phyloP scores from a whole-genome alignment of 2,888 invertebrate species.

The Cephus runcator region DNA sequence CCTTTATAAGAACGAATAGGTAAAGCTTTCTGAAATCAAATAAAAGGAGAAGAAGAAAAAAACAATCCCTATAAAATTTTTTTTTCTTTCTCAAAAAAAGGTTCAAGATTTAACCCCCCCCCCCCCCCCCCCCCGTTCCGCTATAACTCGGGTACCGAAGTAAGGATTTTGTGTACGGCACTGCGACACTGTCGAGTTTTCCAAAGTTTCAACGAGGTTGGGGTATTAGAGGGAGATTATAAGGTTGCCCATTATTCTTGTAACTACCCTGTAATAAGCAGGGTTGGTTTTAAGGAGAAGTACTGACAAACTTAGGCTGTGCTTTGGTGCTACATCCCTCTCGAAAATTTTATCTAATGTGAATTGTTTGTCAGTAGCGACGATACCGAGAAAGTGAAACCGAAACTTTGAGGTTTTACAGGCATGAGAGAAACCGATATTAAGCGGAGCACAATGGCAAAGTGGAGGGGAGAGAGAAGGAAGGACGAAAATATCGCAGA shows the following conservation, averaged over 20 bases:
- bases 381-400: background rate
- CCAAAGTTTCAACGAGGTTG: background rate
- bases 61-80: background rate
- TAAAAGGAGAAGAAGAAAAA: background rate
- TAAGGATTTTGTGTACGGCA: background rate
- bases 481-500: background rate
- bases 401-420: background rate
- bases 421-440: background rate
- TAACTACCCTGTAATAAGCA: conserved; percentile 4
- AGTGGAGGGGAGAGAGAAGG: background rate
- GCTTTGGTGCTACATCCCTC: background rate
- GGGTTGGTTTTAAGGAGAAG: background rate
- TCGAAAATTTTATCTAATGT: background rate
- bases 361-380: background rate
- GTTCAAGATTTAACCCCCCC: background rate
- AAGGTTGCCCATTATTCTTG: conserved; percentile 2
- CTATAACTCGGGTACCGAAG: background rate
- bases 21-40: background rate
- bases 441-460: background rate
- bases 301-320: background rate
- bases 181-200: background rate
- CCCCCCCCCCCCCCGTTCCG: background rate
- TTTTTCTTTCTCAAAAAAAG: background rate
- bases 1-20: background rate
- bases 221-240: background rate